Percentiles rank a stretch among this genome's conserved stretches.
Conservation (phyloP, 2,888 invertebrate species). For the Sesamia inferens region DNA sequence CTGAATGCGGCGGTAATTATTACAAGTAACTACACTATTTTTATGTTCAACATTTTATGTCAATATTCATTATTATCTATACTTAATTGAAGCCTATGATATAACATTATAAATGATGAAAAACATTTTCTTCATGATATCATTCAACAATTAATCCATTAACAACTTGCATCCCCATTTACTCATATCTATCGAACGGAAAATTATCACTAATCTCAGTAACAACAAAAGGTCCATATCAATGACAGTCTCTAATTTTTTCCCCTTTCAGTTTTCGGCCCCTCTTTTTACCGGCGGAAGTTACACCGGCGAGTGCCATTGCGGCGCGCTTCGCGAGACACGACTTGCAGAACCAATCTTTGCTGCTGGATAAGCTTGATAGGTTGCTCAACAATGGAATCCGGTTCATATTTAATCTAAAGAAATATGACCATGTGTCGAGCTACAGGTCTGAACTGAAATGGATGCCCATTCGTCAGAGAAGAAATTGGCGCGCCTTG, state of each 20-base stretch:
- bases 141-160: conserved; percentile 88
- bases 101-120: conserved; percentile 88
- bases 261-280: conserved; percentile 93
- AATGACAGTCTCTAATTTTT: conserved; percentile 89
- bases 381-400: too few relatives aligned
- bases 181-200: conserved; percentile 79
- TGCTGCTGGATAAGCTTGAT: too few relatives aligned
- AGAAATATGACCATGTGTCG: too few relatives aligned
- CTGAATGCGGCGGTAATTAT: too few relatives aligned
- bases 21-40: conserved; percentile 88
- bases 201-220: conserved; percentile 88
- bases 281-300: conserved; percentile 92
- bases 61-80: conserved; percentile 89
- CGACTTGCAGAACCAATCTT: conserved; percentile 97
- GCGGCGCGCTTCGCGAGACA: conserved; percentile 95
- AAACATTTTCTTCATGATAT: conserved; percentile 86
- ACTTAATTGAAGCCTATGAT: conserved; percentile 87
- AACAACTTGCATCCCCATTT: conserved; percentile 82
- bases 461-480: too few relatives aligned
- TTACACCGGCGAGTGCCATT: conserved; percentile 87
- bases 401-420: too few relatives aligned
- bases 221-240: conserved; percentile 83
- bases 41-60: conserved; percentile 90
- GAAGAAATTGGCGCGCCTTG: too few relatives aligned
- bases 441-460: too few relatives aligned